Evolutionary conservation across 2,113 vertebrate genomes (phyloP).

Genomic region (Coracopsis vasa): DNA sequence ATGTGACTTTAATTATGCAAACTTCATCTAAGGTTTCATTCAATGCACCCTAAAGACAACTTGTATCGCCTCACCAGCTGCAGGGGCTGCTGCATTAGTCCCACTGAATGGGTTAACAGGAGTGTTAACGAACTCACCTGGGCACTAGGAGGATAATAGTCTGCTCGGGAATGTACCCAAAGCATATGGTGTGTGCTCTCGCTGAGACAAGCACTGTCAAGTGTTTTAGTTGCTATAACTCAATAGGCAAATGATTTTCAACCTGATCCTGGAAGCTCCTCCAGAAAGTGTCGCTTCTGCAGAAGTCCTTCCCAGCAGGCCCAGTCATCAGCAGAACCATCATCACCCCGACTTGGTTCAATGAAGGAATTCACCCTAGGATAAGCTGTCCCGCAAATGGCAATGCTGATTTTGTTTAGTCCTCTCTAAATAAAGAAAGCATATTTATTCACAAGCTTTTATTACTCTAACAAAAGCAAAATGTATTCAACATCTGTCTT

Average conservation of each 20-base stretch:
- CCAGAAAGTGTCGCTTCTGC: not conserved
- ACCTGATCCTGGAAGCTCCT: not conserved
- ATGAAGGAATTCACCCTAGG: not conserved
- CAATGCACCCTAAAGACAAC: not conserved
- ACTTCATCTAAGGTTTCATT: not conserved
- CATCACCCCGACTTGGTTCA: rapidly evolving
- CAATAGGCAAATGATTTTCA: not conserved
- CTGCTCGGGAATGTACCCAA: conserved; percentile 1
- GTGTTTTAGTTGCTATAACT: not conserved
- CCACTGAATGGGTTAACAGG: not conserved
- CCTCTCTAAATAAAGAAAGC: not conserved
- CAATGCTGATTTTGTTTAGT: not conserved
- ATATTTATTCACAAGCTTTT: not conserved
- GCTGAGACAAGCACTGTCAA: not conserved
- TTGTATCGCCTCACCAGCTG: not conserved
- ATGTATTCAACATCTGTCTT: not conserved
- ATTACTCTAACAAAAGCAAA: not conserved
- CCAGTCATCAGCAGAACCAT: not conserved
- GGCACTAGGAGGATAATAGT: not conserved
- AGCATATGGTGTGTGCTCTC: not conserved
- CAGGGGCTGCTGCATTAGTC: not conserved
- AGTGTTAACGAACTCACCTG: not conserved
- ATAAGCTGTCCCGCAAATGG: not conserved
- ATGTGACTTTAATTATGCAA: not conserved
- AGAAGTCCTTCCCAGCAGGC: not conserved